Conservation (phyloP, 2,888 invertebrate species). For the Hypolimnas misippus region DNA sequence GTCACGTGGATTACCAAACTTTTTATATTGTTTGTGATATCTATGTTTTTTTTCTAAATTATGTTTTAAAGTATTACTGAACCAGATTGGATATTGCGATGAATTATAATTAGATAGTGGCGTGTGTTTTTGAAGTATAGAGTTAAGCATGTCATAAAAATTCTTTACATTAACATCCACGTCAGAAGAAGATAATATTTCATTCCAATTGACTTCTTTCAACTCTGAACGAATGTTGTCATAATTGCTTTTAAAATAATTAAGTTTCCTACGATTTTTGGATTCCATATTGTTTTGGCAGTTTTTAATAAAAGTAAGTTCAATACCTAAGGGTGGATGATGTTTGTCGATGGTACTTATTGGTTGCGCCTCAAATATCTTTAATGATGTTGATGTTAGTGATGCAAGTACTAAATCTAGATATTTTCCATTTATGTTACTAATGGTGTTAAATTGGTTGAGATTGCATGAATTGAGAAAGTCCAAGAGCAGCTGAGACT, state of each 20-base stretch:
- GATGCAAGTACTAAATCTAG: slow-evolving; percentile 2
- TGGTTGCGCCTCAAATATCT: not conserved
- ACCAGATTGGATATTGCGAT: slow-evolving; percentile 1
- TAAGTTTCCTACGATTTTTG: slow-evolving; percentile 1
- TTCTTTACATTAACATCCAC: slow-evolving; percentile 7
- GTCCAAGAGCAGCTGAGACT: slow-evolving; percentile 5
- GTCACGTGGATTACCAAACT: slow-evolving; percentile 11
- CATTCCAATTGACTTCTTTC: not conserved
- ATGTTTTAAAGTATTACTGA: slow-evolving; percentile 1
- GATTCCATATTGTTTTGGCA: not conserved
- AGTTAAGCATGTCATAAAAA: not conserved
- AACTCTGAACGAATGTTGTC: slow-evolving; percentile 1
- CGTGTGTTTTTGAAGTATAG: not conserved
- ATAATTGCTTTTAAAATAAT: slow-evolving; percentile 2
- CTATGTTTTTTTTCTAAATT: slow-evolving; percentile 6
- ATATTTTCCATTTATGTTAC: slow-evolving; percentile 1
- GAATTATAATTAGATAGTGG: not conserved
- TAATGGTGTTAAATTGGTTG: not conserved
- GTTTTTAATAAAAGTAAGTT: not conserved
- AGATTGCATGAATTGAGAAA: not conserved
- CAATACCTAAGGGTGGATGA: slow-evolving; percentile 3
- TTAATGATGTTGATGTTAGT: not conserved
- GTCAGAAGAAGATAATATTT: slow-evolving; percentile 1
- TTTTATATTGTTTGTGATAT: slow-evolving; percentile 11
- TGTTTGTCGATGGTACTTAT: not conserved